A percentile compares a stretch with the other conserved stretches of the same genome.
Evolutionary conservation across 2,113 vertebrate species (phyloP).

Genomic region (Prochilodus magdalenae): DNA sequence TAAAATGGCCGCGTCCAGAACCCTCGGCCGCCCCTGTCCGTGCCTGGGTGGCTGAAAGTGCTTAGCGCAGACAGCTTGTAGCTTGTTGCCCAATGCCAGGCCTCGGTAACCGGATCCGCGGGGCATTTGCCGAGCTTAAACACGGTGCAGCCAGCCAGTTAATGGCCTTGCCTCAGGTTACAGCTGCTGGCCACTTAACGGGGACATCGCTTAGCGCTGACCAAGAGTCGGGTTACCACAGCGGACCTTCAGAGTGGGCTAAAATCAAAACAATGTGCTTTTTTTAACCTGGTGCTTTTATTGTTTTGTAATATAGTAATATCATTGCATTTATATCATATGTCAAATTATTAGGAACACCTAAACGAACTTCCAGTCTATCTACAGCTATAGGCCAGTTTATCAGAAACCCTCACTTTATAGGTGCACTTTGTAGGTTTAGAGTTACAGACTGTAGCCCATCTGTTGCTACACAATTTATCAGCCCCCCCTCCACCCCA

Average conservation of each 20-base stretch:
- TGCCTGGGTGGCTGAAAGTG: conserved; percentile 11
- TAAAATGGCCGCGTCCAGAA: not conserved
- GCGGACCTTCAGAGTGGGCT: not conserved
- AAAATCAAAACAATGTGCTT: not conserved
- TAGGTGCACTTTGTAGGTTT: not conserved
- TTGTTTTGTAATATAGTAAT: too few species aligned
- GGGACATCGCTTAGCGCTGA: conserved; percentile 44
- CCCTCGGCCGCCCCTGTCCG: not conserved
- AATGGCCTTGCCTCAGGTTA: conserved; percentile 48
- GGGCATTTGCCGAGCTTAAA: conserved; percentile 56
- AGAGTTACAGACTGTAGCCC: too few species aligned
- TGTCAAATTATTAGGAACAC: too few species aligned
- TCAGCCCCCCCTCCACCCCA: too few species aligned
- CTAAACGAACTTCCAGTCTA: too few species aligned
- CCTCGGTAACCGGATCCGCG: conserved; percentile 45
- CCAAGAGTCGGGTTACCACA: not conserved
- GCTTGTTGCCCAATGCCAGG: not conserved
- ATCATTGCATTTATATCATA: too few species aligned
- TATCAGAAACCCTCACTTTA: not conserved
- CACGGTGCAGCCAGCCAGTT: conserved; percentile 52
- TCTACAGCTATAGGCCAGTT: too few species aligned
- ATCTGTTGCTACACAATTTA: too few species aligned
- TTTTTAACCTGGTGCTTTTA: too few species aligned
- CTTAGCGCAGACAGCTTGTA: conserved; percentile 11
- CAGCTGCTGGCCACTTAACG: conserved; percentile 59